phyloP scores from a whole-genome alignment of 2,888 invertebrate species.

The Sphaeridia pumilis region DNA sequence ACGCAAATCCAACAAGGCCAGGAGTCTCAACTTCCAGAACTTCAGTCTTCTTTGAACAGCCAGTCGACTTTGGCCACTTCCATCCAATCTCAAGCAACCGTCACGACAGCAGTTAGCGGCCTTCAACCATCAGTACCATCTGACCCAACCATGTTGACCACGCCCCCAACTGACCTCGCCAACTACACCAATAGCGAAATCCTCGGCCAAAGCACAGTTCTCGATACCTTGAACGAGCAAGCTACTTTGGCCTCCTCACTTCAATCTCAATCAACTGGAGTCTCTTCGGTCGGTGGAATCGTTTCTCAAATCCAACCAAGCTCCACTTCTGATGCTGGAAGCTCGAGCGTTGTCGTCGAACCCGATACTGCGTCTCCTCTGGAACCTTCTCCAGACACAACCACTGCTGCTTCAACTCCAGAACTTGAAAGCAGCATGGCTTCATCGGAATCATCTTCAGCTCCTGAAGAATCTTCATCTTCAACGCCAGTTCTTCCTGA shows the following conservation, averaged over 20 bases:
- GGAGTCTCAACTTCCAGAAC: conserved; percentile 7
- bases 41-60: conserved; percentile 1
- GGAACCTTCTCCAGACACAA: conserved; percentile 14
- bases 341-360: background rate
- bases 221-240: conserved; percentile 3
- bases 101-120: background rate
- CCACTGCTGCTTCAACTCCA: background rate
- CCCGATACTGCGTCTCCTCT: background rate
- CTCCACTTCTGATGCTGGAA: background rate
- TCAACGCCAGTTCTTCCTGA: conserved; percentile 11
- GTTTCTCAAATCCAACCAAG: conserved; percentile 12
- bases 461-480: background rate
- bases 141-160: conserved; percentile 1
- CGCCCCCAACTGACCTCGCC: conserved; percentile 1
- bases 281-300: background rate
- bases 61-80: conserved; percentile 4
- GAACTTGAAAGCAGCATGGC: conserved; percentile 14
- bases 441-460: background rate
- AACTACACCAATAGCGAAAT: conserved; percentile 1
- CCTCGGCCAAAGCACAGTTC: conserved; percentile 6
- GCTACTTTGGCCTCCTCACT: background rate
- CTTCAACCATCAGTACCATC: conserved; percentile 3
- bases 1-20: too few relatives aligned
- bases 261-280: background rate
- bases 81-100: conserved; percentile 6